Conservation (phyloP, 1,140 invertebrate genomes). For the Chlorops oryzae region DNA sequence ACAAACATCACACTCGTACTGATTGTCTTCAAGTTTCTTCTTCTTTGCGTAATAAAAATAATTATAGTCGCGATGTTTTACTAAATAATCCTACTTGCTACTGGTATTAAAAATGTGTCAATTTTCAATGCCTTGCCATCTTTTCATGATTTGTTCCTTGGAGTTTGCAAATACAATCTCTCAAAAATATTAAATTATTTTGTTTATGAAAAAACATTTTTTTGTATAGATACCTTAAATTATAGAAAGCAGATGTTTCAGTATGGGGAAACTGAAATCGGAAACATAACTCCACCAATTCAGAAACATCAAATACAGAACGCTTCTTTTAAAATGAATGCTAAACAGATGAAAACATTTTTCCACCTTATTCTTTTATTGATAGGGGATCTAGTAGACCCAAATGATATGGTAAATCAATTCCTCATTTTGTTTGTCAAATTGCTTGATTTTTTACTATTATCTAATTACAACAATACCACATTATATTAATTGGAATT, state of each 20-base stretch:
- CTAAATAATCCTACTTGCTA: background rate
- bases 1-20: background rate
- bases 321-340: slow-evolving; percentile 7
- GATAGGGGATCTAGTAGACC: slow-evolving; percentile 4
- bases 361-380: background rate
- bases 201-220: slow-evolving; percentile 3
- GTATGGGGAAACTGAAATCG: background rate
- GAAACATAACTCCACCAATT: slow-evolving; percentile 10
- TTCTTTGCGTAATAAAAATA: background rate
- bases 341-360: slow-evolving; percentile 6
- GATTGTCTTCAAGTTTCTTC: background rate
- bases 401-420: slow-evolving; percentile 2
- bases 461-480: no score
- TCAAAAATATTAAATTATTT: slow-evolving; percentile 8
- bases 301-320: slow-evolving; percentile 2
- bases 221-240: slow-evolving; percentile 5
- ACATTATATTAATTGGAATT: no score
- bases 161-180: slow-evolving; percentile 3
- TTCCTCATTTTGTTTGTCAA: slow-evolving; percentile 5
- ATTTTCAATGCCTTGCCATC: background rate
- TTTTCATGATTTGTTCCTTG: slow-evolving; percentile 8
- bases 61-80: background rate
- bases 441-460: slow-evolving; percentile 1
- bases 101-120: background rate
- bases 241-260: slow-evolving; percentile 9